Evolutionary conservation across 2,113 vertebrate genomes (phyloP).

Genomic region (Himantopus leucocephalus): DNA sequence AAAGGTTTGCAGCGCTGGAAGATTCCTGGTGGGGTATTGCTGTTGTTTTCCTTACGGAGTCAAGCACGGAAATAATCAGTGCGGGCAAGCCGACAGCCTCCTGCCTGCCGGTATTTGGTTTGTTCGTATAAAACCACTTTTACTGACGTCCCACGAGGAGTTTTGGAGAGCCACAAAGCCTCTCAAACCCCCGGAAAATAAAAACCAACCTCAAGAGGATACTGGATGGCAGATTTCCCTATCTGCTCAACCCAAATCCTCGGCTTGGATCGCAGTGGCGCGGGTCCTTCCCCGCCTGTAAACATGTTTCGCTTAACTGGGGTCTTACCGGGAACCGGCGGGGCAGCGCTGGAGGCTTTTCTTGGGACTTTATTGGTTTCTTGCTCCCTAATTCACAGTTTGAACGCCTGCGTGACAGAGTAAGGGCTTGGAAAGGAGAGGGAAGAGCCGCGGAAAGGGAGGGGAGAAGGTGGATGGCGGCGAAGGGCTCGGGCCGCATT

Average conservation of each 20-base stretch:
- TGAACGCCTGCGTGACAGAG: conserved; percentile 29
- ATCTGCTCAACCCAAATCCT: conserved; percentile 28
- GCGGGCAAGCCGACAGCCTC: background rate
- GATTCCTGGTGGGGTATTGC: background rate
- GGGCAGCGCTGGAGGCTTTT: conserved; percentile 14
- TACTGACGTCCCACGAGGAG: background rate
- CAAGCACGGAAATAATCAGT: background rate
- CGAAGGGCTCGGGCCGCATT: conserved; percentile 63
- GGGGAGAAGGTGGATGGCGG: background rate
- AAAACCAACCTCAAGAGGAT: background rate
- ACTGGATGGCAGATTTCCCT: background rate
- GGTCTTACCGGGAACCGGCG: background rate
- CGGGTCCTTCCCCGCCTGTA: conserved; percentile 44
- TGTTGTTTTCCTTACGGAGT: background rate
- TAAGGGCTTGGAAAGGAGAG: conserved; percentile 23
- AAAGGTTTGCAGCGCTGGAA: background rate
- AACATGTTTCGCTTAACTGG: conserved; percentile 12
- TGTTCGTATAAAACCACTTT: background rate
- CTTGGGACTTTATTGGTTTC: conserved; percentile 59
- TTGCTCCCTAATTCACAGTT: conserved; percentile 67
- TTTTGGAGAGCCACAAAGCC: fast-evolving
- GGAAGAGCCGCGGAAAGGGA: background rate
- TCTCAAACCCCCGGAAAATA: background rate
- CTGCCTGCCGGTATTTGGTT: background rate
- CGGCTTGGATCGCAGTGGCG: background rate